Percentiles rank a stretch among this genome's conserved stretches.
These are phyloP conservation scores for Leptobrachium ailaonicum DNA, from an alignment of 2,113 vertebrate genomes.

Conservation along the genomic window DNA sequence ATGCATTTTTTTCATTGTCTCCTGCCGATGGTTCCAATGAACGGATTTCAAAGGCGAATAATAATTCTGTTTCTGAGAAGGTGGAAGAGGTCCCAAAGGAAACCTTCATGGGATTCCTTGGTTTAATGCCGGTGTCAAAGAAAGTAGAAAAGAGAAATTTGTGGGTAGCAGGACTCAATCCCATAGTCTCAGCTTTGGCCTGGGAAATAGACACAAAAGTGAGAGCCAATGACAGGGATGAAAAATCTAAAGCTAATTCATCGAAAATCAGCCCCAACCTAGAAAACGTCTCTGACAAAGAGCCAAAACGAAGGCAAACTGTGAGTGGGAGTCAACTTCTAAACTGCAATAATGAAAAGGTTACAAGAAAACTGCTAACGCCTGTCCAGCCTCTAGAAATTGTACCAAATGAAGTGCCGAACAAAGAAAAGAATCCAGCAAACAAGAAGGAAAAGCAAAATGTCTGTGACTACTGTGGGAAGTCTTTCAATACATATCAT, in stretches of 20 bases:
- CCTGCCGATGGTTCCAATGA: neutral
- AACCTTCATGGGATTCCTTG: conserved; percentile 75
- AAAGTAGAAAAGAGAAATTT: conserved; percentile 57
- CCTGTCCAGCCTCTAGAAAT: neutral
- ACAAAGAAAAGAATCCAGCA: conserved; percentile 64
- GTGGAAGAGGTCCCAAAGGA: conserved; percentile 47
- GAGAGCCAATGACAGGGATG: conserved; percentile 82
- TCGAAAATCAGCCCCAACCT: conserved; percentile 87
- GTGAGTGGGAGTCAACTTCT: too few species aligned
- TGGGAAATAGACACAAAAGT: conserved; percentile 96
- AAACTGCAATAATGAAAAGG: too few species aligned
- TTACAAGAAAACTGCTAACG: too few species aligned
- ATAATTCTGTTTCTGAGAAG: conserved; percentile 27
- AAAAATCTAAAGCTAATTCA: conserved; percentile 79
- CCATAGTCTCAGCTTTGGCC: conserved; percentile 91
- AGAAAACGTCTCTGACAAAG: conserved; percentile 68
- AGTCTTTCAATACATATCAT: conserved; percentile 91
- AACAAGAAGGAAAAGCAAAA: conserved; percentile 85
- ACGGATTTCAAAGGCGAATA: neutral
- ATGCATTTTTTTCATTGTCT: conserved; percentile 40
- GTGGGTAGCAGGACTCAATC: conserved; percentile 87
- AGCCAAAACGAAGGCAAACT: neutral
- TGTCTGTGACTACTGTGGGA: conserved; percentile 84
- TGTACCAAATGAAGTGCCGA: neutral
- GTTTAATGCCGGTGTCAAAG: conserved; percentile 63